Evolutionary conservation across 2,113 vertebrate genomes (phyloP), one percentile per base, ranked within the genome.

Genomic region (Saccopteryx bilineata): DNA sequence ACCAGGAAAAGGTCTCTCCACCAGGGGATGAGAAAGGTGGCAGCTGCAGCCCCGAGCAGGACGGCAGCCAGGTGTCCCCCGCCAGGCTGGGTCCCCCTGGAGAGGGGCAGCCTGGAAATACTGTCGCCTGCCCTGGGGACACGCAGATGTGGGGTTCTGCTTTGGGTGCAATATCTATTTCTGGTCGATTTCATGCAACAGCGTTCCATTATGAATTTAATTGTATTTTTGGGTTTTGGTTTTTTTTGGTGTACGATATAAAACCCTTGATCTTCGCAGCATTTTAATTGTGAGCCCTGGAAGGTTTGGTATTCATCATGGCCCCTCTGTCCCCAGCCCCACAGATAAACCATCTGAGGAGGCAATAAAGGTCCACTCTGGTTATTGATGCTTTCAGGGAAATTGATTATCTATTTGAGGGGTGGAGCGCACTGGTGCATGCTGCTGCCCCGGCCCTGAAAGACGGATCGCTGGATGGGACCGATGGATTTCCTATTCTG

Each of bases 341-440:
- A 98, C 97, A 99, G 99, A 99, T 99, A 99, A 99, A 99, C 99
- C 99, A 99, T 99, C 99, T 98, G 87, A 98, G 98, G 98, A 39
- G 97, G 98, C 97, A 98, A 99, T 99, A 99, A 99, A 99, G 97
- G 99, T 99, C 99, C 99, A 97, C 97, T 96, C 98, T 94, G 98
- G 97, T 99, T 99, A 99, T 99, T 99, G 99, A 99, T 99, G 99
- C 97, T 98, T 98, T 99, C 99, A 98, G 99, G 99, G 99, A 99
- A 99, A 99, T 99, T 99, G 99, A 99, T 99, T 99, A 99, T 99
- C 99, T 98, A 98, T 98, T 98, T 98, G 98, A 98, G 98, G 98
- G 91, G 97, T 94, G 98, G 86, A 96, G 98, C 90, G 48, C 54
- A 72, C 97, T 99, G 99, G 99, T 98, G 98, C 98, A 98, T 95